Evolutionary conservation across 1,140 invertebrate genomes (phyloP), one percentile per base, ranked within the genome.

Genomic region (Oreohelix idahoensis): DNA sequence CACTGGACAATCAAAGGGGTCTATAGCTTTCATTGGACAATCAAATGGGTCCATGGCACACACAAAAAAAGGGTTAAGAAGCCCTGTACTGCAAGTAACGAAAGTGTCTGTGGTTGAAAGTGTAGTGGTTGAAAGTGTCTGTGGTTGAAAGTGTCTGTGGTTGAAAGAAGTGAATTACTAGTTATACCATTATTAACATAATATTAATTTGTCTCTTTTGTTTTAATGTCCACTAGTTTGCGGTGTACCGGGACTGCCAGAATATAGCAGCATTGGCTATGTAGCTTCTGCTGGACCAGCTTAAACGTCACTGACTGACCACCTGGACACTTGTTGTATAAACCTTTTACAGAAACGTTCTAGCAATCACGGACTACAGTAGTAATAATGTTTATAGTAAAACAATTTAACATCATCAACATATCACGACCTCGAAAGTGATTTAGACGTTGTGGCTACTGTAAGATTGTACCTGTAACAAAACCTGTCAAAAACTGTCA

Each of bases 191-290:
- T 20, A 58, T 23, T n/a, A 58, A n/a, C 53, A 20, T n/a, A 58
- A 58, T 58, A 58, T 20, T 4, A 20, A 58, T 58, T 11, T 58
- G 26, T 23, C 17, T 8, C 8, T 49, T 49, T 69, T 69, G 11
- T 69, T 13, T n/a, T 69, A 11, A 71, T 35, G 17, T 75, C 42
- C 73, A 1, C 39, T 29, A 75, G 73, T 75, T 75, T 75, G 73
- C 73, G 4, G 73, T 75, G 13, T 75, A 75, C n/a, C 35, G 39
- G n/a, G 15, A n/a, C 38, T 75, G 73, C 73, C 5, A 38, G 73
- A 45, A 42, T 29, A 75, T 75, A 15, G 5, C 35, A 13, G 8
- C 63, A 69, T 8, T 69, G 26, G 45, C 45, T 17, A 49, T 11
- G 10, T 49, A 49, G 26, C 23, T 23, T 20, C 20, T 20, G 15